These are phyloP conservation scores for Spodoptera picta DNA, from an alignment of 2,888 invertebrate genomes.

Conservation along the genomic window DNA sequence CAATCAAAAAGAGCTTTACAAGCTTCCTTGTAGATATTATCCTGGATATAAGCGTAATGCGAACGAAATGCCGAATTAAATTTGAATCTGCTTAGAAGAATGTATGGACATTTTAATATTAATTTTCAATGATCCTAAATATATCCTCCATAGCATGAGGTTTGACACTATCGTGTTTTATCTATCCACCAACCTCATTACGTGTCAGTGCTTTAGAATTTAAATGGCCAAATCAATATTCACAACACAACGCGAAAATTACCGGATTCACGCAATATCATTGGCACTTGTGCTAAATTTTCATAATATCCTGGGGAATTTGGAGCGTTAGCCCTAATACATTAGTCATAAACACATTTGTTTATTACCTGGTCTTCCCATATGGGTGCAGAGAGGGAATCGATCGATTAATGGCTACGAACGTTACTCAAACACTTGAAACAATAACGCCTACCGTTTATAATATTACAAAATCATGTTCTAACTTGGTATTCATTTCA, in stretches of 20 bases:
- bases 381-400: conserved; percentile 7
- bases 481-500: neutral
- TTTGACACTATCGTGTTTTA: conserved; percentile 20
- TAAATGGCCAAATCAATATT: conserved; percentile 48
- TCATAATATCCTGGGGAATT: conserved; percentile 26
- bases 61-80: neutral
- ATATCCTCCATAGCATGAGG: conserved; percentile 5
- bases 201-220: conserved; percentile 43
- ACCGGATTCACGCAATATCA: conserved; percentile 38
- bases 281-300: conserved; percentile 38
- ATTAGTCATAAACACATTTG: conserved; percentile 31
- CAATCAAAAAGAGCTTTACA: neutral
- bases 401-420: neutral
- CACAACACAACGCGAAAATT: conserved; percentile 29
- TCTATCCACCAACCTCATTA: conserved; percentile 37
- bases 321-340: conserved; percentile 23
- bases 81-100: neutral
- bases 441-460: too few species aligned
- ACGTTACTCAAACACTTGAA: too few species aligned
- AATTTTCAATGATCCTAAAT: conserved; percentile 11
- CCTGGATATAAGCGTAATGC: conserved; percentile 1
- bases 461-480: too few species aligned
- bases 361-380: conserved; percentile 29
- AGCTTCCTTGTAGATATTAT: neutral
- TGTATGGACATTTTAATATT: neutral